These are phyloP conservation scores for Drosophila seclusa DNA, from an alignment of 2,888 invertebrate genomes.

Conservation along the genomic window DNA sequence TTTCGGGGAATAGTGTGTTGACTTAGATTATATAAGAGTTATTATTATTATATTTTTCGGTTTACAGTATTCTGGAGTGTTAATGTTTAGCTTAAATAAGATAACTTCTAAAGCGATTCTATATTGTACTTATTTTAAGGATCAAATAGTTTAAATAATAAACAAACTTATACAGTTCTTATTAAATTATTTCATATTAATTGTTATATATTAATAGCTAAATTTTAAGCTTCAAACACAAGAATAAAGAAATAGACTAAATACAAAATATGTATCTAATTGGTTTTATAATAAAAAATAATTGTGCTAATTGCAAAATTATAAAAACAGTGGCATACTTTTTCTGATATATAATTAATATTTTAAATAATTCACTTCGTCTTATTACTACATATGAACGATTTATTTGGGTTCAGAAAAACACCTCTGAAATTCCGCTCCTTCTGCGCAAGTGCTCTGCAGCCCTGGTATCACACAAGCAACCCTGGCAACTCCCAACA, in stretches of 20 bases:
- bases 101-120: neutral
- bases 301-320: neutral
- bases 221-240: neutral
- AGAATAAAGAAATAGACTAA: neutral
- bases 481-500: constrained; percentile 19
- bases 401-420: neutral
- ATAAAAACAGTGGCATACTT: neutral
- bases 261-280: neutral
- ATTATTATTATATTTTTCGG: neutral
- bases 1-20: neutral
- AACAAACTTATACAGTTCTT: neutral
- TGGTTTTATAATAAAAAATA: too few relatives aligned
- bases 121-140: neutral
- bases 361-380: neutral
- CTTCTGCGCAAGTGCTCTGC: neutral
- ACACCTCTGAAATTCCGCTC: neutral
- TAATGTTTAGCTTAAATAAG: neutral
- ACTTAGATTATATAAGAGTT: neutral
- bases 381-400: neutral
- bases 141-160: neutral
- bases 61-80: neutral
- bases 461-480: constrained; percentile 31
- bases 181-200: neutral
- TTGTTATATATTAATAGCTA: neutral
- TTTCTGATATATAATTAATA: neutral